Percentiles rank a stretch among this genome's conserved stretches.
Evolutionary conservation across 2,888 invertebrate genomes (phyloP).

Genomic region (Drosophila anceps): DNA sequence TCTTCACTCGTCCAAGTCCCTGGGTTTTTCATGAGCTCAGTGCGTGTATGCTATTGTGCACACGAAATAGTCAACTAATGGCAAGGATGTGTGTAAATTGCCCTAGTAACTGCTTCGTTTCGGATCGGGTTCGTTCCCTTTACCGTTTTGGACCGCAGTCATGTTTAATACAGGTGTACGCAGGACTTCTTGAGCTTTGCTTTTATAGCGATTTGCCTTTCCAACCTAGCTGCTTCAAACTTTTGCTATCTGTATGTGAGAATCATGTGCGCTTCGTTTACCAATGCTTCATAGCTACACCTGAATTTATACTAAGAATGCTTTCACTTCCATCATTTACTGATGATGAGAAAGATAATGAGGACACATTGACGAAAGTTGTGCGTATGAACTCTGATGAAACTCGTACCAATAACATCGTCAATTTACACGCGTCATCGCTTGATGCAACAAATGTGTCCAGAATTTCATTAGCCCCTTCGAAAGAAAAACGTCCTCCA

Average conservation of each 20-base stretch:
- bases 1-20: conserved; percentile 80
- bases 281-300: conserved; percentile 76
- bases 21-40: conserved; percentile 80
- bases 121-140: conserved; percentile 75
- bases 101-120: conserved; percentile 59
- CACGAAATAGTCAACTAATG: conserved; percentile 51
- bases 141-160: conserved; percentile 81
- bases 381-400: conserved; percentile 3
- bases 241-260: conserved; percentile 72
- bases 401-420: conserved; percentile 2
- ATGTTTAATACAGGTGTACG: conserved; percentile 82
- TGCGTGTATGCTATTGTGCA: conserved; percentile 62
- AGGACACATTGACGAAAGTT: conserved; percentile 18
- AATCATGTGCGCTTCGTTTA: conserved; percentile 81
- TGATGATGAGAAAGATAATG: conserved; percentile 71
- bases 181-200: conserved; percentile 78
- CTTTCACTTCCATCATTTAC: conserved; percentile 62
- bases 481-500: neutral
- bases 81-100: conserved; percentile 72
- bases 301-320: conserved; percentile 76
- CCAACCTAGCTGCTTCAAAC: conserved; percentile 63
- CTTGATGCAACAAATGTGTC: conserved; percentile 16
- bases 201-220: conserved; percentile 73
- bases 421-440: conserved; percentile 1
- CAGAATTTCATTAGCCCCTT: neutral